Conservation (phyloP, 2,797 vertebrate genomes). For the Selene dorsalis region DNA sequence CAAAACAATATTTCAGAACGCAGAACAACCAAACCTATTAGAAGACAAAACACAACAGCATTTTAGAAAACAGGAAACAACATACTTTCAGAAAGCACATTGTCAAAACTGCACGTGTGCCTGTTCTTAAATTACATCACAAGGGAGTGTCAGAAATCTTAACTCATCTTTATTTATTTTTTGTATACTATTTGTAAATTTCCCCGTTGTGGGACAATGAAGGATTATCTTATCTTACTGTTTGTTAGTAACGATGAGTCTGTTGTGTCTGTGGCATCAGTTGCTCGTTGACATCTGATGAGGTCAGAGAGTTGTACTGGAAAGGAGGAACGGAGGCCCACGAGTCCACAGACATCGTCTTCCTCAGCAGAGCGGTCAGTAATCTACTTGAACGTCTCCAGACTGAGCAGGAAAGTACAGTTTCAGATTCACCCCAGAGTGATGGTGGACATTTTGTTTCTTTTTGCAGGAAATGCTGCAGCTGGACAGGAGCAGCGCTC, state of each 20-base stretch:
- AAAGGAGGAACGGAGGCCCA: constrained; percentile 89
- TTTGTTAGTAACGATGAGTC: too few relatives aligned
- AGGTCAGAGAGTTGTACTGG: constrained; percentile 86
- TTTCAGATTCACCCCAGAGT: too few relatives aligned
- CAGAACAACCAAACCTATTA: not conserved
- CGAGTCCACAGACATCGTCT: constrained; percentile 90
- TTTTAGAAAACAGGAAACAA: too few relatives aligned
- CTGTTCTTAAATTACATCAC: not conserved
- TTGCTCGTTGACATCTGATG: constrained; percentile 87
- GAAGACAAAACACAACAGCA: too few relatives aligned
- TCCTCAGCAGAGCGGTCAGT: constrained; percentile 84
- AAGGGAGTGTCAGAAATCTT: not conserved
- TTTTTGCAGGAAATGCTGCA: constrained; percentile 81
- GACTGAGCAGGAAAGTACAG: not conserved
- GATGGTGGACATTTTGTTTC: not conserved
- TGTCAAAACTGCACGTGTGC: not conserved
- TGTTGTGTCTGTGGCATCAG: constrained; percentile 68
- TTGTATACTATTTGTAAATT: too few relatives aligned
- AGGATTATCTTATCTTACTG: too few relatives aligned
- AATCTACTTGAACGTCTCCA: not conserved
- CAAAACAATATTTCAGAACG: not conserved
- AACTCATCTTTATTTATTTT: not conserved
- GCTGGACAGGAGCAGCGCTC: constrained; percentile 75
- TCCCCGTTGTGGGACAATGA: too few relatives aligned
- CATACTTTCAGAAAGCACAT: too few relatives aligned